These are phyloP conservation scores for Eucidaris tribuloides DNA, from an alignment of 35 echinoderm and acorn worm species.

Conservation along the genomic window DNA sequence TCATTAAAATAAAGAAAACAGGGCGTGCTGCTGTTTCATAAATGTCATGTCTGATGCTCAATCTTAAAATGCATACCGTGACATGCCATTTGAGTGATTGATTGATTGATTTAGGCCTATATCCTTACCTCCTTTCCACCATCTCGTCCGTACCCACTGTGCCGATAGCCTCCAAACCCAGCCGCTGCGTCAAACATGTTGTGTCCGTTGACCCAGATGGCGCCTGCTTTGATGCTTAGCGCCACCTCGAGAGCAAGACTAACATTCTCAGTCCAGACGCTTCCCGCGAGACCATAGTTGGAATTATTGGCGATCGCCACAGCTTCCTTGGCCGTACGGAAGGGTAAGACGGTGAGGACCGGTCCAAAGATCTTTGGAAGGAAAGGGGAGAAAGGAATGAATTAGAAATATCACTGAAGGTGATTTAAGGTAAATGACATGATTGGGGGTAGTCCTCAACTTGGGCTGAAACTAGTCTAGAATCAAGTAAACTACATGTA, in stretches of 20 bases:
- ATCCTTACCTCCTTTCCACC: slow-evolving; percentile 91
- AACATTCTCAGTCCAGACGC: slow-evolving; percentile 98
- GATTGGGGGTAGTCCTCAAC: too few species aligned
- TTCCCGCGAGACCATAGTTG: slow-evolving; percentile 90
- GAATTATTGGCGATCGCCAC: slow-evolving; percentile 94
- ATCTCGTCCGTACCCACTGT: slow-evolving; percentile 94
- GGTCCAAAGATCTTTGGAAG: slow-evolving; percentile 89
- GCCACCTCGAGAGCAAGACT: slow-evolving; percentile 84
- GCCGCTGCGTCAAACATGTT: slow-evolving; percentile 99
- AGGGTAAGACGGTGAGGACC: slow-evolving; percentile 84
- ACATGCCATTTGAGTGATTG: too few species aligned
- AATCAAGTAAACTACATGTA: too few species aligned
- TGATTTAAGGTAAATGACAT: too few species aligned
- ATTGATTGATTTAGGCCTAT: neutral
- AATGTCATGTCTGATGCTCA: too few species aligned
- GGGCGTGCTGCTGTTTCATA: too few species aligned
- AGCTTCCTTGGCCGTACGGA: slow-evolving; percentile 98
- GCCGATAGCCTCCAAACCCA: slow-evolving; percentile 96
- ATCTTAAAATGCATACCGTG: too few species aligned
- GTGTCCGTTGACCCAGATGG: slow-evolving; percentile 93
- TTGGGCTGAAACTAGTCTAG: too few species aligned
- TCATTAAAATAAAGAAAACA: too few species aligned
- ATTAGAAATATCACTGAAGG: too few species aligned
- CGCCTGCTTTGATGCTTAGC: slow-evolving; percentile 87
- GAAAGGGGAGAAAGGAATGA: neutral